phyloP scores from a whole-genome alignment of 2,888 invertebrate genomes.

The Sinhomidia bicolor region DNA sequence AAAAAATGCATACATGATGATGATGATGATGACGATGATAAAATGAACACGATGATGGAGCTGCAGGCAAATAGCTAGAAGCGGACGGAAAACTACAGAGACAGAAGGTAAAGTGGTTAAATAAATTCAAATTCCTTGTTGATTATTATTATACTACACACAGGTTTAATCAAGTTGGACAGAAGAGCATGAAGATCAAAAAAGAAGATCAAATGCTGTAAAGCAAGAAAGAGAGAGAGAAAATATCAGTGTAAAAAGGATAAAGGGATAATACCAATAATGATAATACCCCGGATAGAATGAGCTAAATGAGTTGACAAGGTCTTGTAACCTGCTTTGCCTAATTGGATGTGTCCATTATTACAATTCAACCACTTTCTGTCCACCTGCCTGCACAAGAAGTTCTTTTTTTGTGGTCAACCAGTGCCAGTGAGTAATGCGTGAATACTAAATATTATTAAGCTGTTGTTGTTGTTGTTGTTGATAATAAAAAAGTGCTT shows the following conservation, averaged over 20 bases:
- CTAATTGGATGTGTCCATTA: conserved; percentile 80
- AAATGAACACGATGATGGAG: too few species aligned
- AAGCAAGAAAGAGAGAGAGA: conserved; percentile 9
- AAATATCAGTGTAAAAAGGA: conserved; percentile 26
- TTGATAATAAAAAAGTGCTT: not conserved
- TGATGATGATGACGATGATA: too few species aligned
- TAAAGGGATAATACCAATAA: conserved; percentile 38
- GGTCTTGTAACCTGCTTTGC: conserved; percentile 78
- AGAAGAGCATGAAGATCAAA: not conserved
- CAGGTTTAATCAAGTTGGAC: not conserved
- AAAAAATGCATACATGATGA: too few species aligned
- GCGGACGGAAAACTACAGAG: not conserved
- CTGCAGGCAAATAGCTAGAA: too few species aligned
- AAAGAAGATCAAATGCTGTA: not conserved
- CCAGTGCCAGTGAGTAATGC: conserved; percentile 29
- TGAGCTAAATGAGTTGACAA: conserved; percentile 79
- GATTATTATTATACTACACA: not conserved
- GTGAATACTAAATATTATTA: not conserved
- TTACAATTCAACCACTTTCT: conserved; percentile 64
- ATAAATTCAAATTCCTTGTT: not conserved
- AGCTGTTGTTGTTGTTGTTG: conserved; percentile 13
- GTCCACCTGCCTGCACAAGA: conserved; percentile 69
- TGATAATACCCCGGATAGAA: conserved; percentile 61
- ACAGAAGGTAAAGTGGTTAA: not conserved
- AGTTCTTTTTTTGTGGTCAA: conserved; percentile 68